A percentile compares a stretch with the other conserved stretches of the same genome.
phyloP scores from a whole-genome alignment of 2,113 vertebrate genomes.

The Delphinus delphis region DNA sequence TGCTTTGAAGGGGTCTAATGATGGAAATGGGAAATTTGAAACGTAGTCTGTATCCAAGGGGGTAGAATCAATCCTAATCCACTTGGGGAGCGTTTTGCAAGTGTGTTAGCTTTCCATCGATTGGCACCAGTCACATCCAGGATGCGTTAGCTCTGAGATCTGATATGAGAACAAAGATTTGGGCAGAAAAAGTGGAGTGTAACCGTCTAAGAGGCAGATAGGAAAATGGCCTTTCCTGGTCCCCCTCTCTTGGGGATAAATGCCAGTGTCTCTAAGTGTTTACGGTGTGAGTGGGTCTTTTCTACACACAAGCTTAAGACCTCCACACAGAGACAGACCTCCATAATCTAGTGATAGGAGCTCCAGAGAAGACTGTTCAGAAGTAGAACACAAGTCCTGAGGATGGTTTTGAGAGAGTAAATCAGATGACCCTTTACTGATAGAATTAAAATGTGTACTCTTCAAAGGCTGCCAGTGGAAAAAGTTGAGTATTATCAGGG shows the following conservation, averaged over 20 bases:
- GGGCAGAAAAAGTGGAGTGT: neutral
- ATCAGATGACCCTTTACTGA: slow-evolving; percentile 42
- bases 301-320: neutral
- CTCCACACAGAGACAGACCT: slow-evolving; percentile 25
- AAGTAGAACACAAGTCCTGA: slow-evolving; percentile 34
- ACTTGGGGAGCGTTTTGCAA: neutral
- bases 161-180: neutral
- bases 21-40: neutral
- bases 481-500: slow-evolving; percentile 41
- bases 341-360: neutral
- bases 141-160: slow-evolving; percentile 20
- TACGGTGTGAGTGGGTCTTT: neutral
- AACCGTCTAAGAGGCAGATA: slow-evolving; percentile 3
- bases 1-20: neutral
- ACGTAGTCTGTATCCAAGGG: neutral
- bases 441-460: slow-evolving; percentile 65
- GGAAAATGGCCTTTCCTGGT: neutral
- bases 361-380: slow-evolving; percentile 58
- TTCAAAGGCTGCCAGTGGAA: slow-evolving; percentile 20
- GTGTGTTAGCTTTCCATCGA: neutral
- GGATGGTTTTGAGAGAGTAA: slow-evolving; percentile 54
- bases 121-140: neutral
- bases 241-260: neutral
- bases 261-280: neutral
- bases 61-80: neutral